These are phyloP conservation scores for Bellardia pandia DNA, from an alignment of 2,888 invertebrate species.

Conservation along the genomic window DNA sequence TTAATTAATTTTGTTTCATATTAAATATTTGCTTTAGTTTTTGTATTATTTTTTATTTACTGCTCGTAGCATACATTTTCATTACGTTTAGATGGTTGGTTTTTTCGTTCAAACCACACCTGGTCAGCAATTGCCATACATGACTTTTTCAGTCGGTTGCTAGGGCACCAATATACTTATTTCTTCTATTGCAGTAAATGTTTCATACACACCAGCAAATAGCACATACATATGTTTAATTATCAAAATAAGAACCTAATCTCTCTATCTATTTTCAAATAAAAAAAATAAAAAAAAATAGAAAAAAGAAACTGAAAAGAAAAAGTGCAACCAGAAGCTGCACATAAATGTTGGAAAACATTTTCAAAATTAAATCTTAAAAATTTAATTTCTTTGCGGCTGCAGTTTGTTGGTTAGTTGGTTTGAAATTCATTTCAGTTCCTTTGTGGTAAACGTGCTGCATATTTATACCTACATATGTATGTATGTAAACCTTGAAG, in stretches of 20 bases:
- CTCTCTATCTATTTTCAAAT: neutral
- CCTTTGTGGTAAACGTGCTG: neutral
- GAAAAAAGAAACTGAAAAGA: neutral
- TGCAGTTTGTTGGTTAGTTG: neutral
- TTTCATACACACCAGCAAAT: neutral
- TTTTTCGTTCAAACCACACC: slow-evolving; percentile 1
- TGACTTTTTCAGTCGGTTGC: neutral
- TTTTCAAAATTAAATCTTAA: slow-evolving; percentile 25
- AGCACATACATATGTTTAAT: neutral
- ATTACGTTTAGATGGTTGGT: neutral
- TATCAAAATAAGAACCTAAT: neutral
- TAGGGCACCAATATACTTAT: too few relatives aligned
- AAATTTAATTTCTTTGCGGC: slow-evolving; percentile 32
- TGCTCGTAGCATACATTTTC: neutral
- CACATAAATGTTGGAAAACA: slow-evolving; percentile 5
- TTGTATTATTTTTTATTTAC: neutral
- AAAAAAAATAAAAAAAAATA: too few relatives aligned
- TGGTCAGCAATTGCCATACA: neutral
- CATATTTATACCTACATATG: neutral
- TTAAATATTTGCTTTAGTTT: neutral
- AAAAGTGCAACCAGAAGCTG: neutral
- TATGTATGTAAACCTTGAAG: neutral
- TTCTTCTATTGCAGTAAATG: neutral
- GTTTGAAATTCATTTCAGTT: neutral
- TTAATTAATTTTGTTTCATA: too few relatives aligned